Percentiles rank a stretch among this genome's conserved stretches.
phyloP scores from a whole-genome alignment of 2,888 invertebrate genomes.

The Maniola hyperantus region DNA sequence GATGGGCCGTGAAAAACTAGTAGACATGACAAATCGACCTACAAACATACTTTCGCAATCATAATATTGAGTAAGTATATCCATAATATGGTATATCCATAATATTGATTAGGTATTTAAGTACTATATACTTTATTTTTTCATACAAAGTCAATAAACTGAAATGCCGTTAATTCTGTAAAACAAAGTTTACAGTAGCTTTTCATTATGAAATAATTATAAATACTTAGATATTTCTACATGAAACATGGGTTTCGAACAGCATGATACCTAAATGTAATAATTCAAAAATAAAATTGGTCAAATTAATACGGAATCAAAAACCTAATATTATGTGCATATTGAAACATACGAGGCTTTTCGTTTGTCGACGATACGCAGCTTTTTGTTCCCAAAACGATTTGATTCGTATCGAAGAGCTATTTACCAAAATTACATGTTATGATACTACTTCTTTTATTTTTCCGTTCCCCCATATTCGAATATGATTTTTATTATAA shows the following conservation, averaged over 20 bases:
- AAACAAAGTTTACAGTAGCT: no score
- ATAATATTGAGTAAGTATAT: no score
- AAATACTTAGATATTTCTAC: no score
- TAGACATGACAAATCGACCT: no score
- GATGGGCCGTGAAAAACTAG: no score
- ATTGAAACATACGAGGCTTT: conserved; percentile 31
- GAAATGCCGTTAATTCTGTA: no score
- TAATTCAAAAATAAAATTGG: conserved; percentile 20
- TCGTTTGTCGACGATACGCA: conserved; percentile 36
- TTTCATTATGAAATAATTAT: no score
- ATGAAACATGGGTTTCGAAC: not conserved
- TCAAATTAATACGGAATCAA: conserved; percentile 32
- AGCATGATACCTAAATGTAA: conserved; percentile 12
- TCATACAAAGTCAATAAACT: no score
- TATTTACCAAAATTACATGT: conserved; percentile 79
- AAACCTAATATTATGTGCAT: conserved; percentile 36
- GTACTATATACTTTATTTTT: no score
- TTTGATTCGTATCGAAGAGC: conserved; percentile 78
- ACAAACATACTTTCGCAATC: no score
- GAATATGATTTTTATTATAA: conserved; percentile 70
- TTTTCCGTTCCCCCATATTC: conserved; percentile 72
- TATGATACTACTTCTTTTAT: conserved; percentile 73
- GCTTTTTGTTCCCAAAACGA: conserved; percentile 68
- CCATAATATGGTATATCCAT: no score
- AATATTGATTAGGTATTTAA: no score